Conservation (phyloP, 2,888 invertebrate genomes). For the Polyommatus icarus region DNA sequence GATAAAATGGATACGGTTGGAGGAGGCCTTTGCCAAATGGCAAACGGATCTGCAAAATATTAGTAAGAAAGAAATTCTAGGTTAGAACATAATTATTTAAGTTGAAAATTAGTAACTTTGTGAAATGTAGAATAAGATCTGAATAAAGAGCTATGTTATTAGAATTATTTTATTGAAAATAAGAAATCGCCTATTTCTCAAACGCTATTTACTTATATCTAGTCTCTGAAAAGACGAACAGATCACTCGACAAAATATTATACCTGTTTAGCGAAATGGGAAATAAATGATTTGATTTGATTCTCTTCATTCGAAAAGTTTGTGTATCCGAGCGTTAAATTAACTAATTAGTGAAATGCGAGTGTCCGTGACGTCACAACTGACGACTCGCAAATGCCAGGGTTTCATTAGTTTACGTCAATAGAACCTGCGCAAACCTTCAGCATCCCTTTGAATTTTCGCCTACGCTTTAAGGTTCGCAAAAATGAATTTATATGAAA, state of each 20-base stretch:
- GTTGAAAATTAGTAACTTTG: no score
- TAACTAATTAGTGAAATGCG: background rate
- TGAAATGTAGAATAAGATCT: no score
- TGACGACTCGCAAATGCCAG: background rate
- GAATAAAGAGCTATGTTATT: no score
- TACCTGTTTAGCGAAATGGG: no score
- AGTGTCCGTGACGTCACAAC: slow-evolving; percentile 7
- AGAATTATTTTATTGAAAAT: no score
- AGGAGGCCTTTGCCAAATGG: no score
- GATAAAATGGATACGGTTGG: no score
- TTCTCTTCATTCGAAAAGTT: background rate
- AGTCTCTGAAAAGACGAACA: background rate
- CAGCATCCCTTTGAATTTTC: slow-evolving; percentile 5
- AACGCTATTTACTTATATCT: background rate
- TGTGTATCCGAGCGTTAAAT: background rate
- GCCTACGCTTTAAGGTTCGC: slow-evolving; percentile 14
- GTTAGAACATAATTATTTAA: no score
- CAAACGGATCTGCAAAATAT: no score
- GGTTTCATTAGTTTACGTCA: background rate
- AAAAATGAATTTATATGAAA: background rate
- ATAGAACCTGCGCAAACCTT: slow-evolving; percentile 2
- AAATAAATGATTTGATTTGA: no score
- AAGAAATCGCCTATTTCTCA: background rate
- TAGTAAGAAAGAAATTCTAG: no score
- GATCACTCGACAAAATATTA: no score